phyloP scores from a whole-genome alignment of 2,113 vertebrate species.

The Zingel zingel region DNA sequence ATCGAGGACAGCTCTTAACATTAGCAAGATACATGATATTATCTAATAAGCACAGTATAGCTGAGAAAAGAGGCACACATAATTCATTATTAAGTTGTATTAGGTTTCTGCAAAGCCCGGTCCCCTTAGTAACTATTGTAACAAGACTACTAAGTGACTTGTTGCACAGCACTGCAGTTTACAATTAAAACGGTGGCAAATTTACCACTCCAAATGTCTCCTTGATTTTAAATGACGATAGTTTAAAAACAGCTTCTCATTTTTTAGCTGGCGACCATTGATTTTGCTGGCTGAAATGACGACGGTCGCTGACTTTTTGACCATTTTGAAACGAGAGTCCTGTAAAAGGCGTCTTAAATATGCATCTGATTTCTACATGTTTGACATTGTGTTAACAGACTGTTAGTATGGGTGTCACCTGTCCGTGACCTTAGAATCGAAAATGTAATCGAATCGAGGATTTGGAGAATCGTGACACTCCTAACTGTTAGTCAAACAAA shows the following conservation, averaged over 20 bases:
- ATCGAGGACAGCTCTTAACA: not conserved
- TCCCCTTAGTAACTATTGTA: too few relatives aligned
- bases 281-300: not conserved
- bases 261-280: not conserved
- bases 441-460: too few relatives aligned
- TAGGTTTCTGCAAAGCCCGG: not conserved
- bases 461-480: too few relatives aligned
- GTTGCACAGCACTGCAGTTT: not conserved
- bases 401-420: not conserved
- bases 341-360: not conserved
- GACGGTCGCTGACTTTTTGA: not conserved
- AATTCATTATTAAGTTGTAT: not conserved
- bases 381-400: too few relatives aligned
- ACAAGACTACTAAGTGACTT: too few relatives aligned
- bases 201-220: not conserved
- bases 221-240: too few relatives aligned
- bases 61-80: not conserved
- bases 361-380: not conserved
- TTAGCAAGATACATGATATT: not conserved
- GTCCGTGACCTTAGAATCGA: too few relatives aligned
- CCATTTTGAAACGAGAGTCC: not conserved
- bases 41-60: not conserved
- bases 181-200: not conserved
- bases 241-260: not conserved
- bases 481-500: not conserved